Evolutionary conservation across 2,888 invertebrate genomes (phyloP).

Genomic region (Leptopilina syphax): DNA sequence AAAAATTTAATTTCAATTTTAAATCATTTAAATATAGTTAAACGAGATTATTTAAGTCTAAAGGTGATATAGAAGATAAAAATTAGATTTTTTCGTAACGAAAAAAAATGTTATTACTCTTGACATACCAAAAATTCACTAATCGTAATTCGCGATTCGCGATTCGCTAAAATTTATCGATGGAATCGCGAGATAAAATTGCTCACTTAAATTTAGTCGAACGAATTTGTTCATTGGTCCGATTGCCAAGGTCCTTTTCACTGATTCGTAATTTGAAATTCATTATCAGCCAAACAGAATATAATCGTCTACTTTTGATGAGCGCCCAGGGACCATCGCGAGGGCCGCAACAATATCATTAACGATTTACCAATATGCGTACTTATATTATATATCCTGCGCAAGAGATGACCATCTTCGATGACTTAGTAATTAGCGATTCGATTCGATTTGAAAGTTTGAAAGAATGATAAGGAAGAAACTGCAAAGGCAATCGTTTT

Average conservation of each 20-base stretch:
- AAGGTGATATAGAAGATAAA: neutral
- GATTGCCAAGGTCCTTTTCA: slow-evolving; percentile 21
- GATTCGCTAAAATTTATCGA: slow-evolving; percentile 19
- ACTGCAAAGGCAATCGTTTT: slow-evolving; percentile 14
- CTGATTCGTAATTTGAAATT: neutral
- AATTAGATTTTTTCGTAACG: neutral
- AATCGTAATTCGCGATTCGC: slow-evolving; percentile 7
- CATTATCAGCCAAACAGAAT: neutral
- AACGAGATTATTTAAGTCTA: slow-evolving; percentile 21
- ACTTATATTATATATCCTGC: slow-evolving; percentile 59
- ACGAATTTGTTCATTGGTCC: slow-evolving; percentile 29
- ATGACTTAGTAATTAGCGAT: slow-evolving; percentile 28
- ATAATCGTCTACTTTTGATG: slow-evolving; percentile 37
- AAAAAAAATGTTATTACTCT: neutral
- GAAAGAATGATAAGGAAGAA: slow-evolving; percentile 4
- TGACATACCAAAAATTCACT: slow-evolving; percentile 4
- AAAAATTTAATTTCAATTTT: slow-evolving; percentile 1
- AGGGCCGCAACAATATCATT: slow-evolving; percentile 61
- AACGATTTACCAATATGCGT: slow-evolving; percentile 62
- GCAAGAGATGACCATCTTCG: slow-evolving; percentile 39
- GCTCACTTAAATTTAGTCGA: slow-evolving; percentile 34
- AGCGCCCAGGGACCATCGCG: slow-evolving; percentile 63
- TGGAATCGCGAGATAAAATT: slow-evolving; percentile 21
- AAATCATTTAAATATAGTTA: slow-evolving; percentile 2
- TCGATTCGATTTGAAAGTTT: slow-evolving; percentile 8